Percentiles rank a stretch among this genome's conserved stretches.
Conservation (phyloP, 2,113 vertebrate species). For the Edolisoma coerulescens region DNA sequence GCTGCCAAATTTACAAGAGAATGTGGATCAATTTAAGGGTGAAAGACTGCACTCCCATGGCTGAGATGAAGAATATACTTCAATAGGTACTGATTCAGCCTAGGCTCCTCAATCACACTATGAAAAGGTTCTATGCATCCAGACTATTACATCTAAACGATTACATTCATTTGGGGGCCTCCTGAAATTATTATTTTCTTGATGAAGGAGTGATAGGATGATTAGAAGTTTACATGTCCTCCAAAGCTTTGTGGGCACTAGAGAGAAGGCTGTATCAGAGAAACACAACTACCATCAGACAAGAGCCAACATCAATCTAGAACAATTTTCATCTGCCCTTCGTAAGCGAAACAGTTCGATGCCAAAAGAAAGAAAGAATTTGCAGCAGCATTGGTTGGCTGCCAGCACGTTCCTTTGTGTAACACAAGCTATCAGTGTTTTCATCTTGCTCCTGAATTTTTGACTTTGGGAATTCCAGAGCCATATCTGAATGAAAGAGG, state of each 20-base stretch:
- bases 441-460: neutral
- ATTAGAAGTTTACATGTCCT: neutral
- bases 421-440: conserved; percentile 18
- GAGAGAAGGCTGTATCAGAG: neutral
- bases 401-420: neutral
- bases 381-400: neutral
- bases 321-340: conserved; percentile 18
- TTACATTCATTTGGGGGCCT: neutral
- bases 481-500: neutral
- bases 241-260: neutral
- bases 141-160: neutral
- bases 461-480: neutral
- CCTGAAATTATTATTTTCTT: neutral
- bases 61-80: neutral
- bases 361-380: conserved; percentile 25
- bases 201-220: neutral
- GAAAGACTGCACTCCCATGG: neutral
- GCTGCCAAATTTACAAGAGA: neutral
- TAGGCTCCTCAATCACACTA: neutral
- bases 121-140: neutral
- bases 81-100: neutral
- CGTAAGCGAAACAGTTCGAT: neutral
- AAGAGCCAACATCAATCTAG: neutral
- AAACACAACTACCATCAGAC: neutral
- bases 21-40: neutral